phyloP scores from a whole-genome alignment of 2,797 vertebrate genomes.

The Mormyrops boulengeri region DNA sequence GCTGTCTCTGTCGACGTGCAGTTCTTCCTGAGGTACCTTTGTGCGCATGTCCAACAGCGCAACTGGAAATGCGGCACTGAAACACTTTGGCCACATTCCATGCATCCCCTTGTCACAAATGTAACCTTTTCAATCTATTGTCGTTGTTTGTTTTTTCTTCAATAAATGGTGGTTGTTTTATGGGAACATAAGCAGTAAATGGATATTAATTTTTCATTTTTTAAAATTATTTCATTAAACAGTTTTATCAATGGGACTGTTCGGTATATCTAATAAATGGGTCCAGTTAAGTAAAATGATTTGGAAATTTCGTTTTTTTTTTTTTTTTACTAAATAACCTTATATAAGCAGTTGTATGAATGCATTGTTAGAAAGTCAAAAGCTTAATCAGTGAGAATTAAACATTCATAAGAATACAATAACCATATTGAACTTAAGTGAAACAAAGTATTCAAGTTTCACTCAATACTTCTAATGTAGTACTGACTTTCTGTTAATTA shows the following conservation, averaged over 20 bases:
- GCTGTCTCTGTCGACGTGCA: neutral
- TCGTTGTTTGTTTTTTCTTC: conserved; percentile 7
- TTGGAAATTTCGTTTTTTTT: neutral
- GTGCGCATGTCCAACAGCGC: neutral
- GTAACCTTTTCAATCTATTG: conserved; percentile 6
- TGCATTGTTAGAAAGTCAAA: neutral
- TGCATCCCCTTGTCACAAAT: conserved; percentile 9
- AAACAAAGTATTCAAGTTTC: neutral
- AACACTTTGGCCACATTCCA: neutral
- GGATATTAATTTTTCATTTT: neutral
- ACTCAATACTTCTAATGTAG: neutral
- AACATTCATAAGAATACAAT: neutral
- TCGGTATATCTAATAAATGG: neutral
- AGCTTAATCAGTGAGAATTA: neutral
- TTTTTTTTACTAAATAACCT: neutral
- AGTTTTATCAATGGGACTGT: neutral
- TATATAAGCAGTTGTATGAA: neutral
- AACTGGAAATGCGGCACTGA: neutral
- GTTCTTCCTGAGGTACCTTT: neutral
- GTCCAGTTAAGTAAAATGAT: neutral
- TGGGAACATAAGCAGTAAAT: neutral
- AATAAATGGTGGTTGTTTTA: conserved; percentile 17
- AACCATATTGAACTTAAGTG: neutral
- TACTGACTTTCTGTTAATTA: neutral
- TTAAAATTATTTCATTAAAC: neutral